Evolutionary conservation across 2,888 invertebrate genomes (phyloP).

Genomic region (Steromphala cineraria): DNA sequence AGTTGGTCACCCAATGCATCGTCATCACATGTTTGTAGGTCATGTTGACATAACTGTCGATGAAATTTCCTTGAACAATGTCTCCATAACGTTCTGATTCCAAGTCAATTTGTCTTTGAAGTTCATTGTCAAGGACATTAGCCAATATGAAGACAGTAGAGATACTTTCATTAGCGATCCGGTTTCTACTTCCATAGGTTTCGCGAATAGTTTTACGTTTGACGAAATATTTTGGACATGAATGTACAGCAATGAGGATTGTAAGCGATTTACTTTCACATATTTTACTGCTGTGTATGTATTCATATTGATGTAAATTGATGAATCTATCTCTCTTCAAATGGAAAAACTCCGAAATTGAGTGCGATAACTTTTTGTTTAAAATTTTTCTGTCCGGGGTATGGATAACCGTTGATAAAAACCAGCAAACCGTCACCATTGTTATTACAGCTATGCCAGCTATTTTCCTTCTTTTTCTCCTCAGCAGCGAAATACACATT

Average conservation of each 20-base stretch:
- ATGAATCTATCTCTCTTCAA: background rate
- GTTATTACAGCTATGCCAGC: too few species aligned
- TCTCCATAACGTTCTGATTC: slow-evolving; percentile 43
- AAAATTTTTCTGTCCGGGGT: too few species aligned
- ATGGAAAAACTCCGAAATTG: background rate
- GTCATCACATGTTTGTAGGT: slow-evolving; percentile 70
- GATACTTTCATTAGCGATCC: slow-evolving; percentile 28
- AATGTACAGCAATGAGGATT: slow-evolving; percentile 43
- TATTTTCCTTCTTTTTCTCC: too few species aligned
- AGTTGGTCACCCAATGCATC: slow-evolving; percentile 62
- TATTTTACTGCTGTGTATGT: background rate
- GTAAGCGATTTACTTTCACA: slow-evolving; percentile 34
- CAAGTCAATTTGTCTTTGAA: slow-evolving; percentile 33
- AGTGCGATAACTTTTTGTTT: too few species aligned
- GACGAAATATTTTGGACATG: slow-evolving; percentile 37
- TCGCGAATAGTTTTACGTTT: slow-evolving; percentile 46
- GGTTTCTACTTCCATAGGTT: slow-evolving; percentile 46
- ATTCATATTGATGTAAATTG: background rate
- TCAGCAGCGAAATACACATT: too few species aligned
- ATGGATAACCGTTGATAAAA: too few species aligned
- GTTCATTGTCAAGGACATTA: background rate
- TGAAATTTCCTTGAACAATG: slow-evolving; percentile 60
- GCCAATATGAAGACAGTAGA: slow-evolving; percentile 45
- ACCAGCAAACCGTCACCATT: too few species aligned
- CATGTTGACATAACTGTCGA: slow-evolving; percentile 71